Conservation (phyloP, 2,113 vertebrate species). For the Lophura nycthemera region DNA sequence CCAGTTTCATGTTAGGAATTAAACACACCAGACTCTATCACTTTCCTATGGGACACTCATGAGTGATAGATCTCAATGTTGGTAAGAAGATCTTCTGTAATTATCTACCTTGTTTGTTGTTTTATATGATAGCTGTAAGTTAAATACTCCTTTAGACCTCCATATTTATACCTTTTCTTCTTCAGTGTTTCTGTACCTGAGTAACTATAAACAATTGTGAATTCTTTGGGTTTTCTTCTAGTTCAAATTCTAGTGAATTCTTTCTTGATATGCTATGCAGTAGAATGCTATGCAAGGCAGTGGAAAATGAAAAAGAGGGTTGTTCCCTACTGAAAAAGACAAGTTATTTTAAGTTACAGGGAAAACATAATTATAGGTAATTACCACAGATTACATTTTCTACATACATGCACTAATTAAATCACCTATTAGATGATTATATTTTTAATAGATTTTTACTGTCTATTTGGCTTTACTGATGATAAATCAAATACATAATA, state of each 20-base stretch:
- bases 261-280: background rate
- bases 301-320: slow-evolving; percentile 43
- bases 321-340: slow-evolving; percentile 45
- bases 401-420: slow-evolving; percentile 69
- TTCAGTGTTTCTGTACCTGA: background rate
- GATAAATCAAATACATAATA: slow-evolving; percentile 38
- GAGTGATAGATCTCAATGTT: background rate
- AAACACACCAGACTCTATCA: background rate
- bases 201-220: background rate
- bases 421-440: slow-evolving; percentile 51
- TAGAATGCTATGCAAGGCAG: background rate
- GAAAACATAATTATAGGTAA: slow-evolving; percentile 71
- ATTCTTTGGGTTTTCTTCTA: background rate
- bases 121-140: background rate
- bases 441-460: slow-evolving; percentile 29
- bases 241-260: background rate
- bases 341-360: slow-evolving; percentile 63
- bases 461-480: slow-evolving; percentile 21
- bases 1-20: background rate
- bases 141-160: background rate
- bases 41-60: background rate
- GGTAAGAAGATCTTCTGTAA: background rate
- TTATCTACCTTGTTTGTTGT: background rate
- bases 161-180: background rate
- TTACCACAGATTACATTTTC: slow-evolving; percentile 63